Percentiles rank a stretch among this genome's conserved stretches.
These are phyloP conservation scores for Neoniphon sammara DNA, from an alignment of 2,797 vertebrate genomes.

Conservation along the genomic window DNA sequence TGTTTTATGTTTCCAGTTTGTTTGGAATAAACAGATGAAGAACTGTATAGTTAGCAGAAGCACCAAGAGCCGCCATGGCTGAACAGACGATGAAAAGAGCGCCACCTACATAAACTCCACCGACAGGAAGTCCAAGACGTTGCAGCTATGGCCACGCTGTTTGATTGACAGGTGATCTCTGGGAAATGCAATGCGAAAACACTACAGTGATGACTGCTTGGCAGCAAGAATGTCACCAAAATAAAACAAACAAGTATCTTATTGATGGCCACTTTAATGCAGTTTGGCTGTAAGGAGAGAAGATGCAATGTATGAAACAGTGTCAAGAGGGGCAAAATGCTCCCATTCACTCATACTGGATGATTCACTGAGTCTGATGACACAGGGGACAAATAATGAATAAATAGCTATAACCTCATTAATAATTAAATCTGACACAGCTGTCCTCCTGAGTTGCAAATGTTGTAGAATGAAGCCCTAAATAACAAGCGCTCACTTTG, in stretches of 20 bases:
- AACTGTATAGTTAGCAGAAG: no score
- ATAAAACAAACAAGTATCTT: background rate
- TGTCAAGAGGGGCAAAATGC: constrained; percentile 45
- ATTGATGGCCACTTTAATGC: constrained; percentile 8
- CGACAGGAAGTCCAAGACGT: background rate
- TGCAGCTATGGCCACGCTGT: background rate
- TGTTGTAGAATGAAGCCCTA: constrained; percentile 49
- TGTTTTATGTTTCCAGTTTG: no score
- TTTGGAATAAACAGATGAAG: no score
- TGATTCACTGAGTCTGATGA: constrained; percentile 57
- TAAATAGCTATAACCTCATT: constrained; percentile 64
- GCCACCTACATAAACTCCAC: background rate
- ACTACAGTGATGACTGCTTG: background rate
- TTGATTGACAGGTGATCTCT: background rate
- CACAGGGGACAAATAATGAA: constrained; percentile 67
- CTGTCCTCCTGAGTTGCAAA: constrained; percentile 54
- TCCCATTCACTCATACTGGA: constrained; percentile 46
- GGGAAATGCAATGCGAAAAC: background rate
- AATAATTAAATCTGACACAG: constrained; percentile 70
- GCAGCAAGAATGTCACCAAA: background rate
- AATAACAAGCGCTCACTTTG: constrained; percentile 58
- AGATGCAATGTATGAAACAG: constrained; percentile 54
- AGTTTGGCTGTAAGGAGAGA: constrained; percentile 49
- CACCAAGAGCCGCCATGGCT: background rate
- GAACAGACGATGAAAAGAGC: background rate